Base-by-base conservation (phyloP, 1,140 invertebrate genomes). In the Apis florea region DNA sequence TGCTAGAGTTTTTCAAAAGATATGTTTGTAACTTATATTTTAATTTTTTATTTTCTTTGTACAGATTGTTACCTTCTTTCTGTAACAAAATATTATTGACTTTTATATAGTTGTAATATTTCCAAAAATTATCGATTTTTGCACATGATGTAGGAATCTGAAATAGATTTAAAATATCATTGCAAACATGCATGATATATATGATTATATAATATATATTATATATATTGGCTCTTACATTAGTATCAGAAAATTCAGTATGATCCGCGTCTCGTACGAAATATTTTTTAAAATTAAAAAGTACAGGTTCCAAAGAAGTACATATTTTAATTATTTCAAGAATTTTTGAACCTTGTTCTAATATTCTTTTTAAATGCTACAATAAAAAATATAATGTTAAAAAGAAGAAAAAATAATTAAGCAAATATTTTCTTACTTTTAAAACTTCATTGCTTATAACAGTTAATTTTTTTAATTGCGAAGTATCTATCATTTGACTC, bases 111-210 rank as follows among this genome's bases (percentile, higher is more conserved):
- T 91, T 93, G 49, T 89, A 91, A 26, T 90, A 86, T 58, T 93
- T 75, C 91, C 92, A 93, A 85, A 94, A 94, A 47, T 90, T 91
- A 11, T 90, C 89, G 67, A 94, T 80, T 78, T 91, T 91, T 5
- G 88, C 82, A 67, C 90, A 91, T 6, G 91, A 84, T 67, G 88
- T 84, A 21, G 88, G 85, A 9, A 88, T 81, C 91, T 92, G 61
- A 68, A 87, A 80, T 47, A 69, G 67, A 47, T 76, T n/a, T 73
- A 13, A n/a, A 53, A 59, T 15, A 71, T 54, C 21, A 17, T 67
- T 49, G 13, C 2, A 51, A 66, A 40, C 0, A 40, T n/a, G 2
- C 58, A 24, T 19, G 51, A 5, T 47, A 47, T 59, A 31, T 63
- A 69, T 21, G 31, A 66, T 21, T n/a, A 5, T 49, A 24, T 19